Base-by-base conservation (phyloP, 1,140 invertebrate genomes). In the Spodoptera litura region DNA sequence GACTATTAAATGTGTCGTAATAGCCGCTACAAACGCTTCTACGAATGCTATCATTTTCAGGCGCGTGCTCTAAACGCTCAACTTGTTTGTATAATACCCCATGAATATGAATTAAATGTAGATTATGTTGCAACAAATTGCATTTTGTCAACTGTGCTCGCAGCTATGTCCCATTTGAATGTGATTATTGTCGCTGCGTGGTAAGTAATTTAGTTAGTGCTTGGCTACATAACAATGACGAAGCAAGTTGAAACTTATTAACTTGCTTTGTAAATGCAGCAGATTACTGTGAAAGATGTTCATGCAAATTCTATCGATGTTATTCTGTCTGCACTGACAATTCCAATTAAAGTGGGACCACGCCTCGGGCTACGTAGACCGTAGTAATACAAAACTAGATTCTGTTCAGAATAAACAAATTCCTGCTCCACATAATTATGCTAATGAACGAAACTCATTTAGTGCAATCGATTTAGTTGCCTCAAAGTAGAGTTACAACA, bases 81-180 rank as follows among this genome's bases (percentile, higher is more conserved):
- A 70, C 66, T 70, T 70, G 66, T 70, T 70, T 70, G 66, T 70
- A 70, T 70, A 70, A 70, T 70, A 70, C 49, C 66, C 66, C 66
- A 70, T 70, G 66, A 70, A 70, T 70, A 70, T 70, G 66, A 70
- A 70, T 70, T 70, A 70, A 70, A 70, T 70, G 66, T 70, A 70
- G 66, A 70, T 70, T 52, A 52, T 70, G 66, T 53, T 70, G 66
- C 66, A 70, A 70, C 66, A 70, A 70, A 70, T 70, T 70, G 66
- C 66, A 70, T 70, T 70, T 70, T 70, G 66, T 70, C 66, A 53
- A 70, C 49, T 70, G 66, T 70, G 31, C 49, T 27, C 49, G 66
- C 66, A 25, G 51, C 66, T 52, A 70, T 70, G 66, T 70, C 49
- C 66, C 66, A 70, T 70, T 70, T 53, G 66, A 52, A 70, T 70